Evolutionary conservation across 2,797 vertebrate genomes (phyloP).

Genomic region (Notamacropus eugenii): DNA sequence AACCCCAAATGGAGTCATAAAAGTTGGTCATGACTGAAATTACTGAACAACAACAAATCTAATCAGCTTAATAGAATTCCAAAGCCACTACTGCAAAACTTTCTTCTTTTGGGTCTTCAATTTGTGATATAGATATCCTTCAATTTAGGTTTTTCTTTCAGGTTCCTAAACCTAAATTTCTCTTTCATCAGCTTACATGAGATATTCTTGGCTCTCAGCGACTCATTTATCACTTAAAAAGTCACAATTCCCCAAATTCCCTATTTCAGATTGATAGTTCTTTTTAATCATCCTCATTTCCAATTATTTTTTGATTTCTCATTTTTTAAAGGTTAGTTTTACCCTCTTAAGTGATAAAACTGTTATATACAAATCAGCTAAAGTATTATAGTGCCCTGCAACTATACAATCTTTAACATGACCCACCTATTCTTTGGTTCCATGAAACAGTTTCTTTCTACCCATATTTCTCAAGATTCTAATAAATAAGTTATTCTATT

Average conservation of each 20-base stretch:
- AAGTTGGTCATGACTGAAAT: not conserved
- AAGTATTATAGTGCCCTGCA: not conserved
- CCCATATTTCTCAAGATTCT: constrained; percentile 30
- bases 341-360: not conserved
- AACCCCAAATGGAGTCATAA: not conserved
- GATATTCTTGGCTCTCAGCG: not conserved
- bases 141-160: not conserved
- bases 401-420: not conserved
- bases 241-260: not conserved
- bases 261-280: not conserved
- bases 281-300: not conserved
- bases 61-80: no score
- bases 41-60: not conserved
- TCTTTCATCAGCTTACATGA: not conserved
- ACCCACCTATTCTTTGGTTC: not conserved
- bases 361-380: not conserved
- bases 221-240: not conserved
- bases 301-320: not conserved
- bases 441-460: not conserved
- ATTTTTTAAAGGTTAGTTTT: not conserved
- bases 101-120: not conserved
- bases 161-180: not conserved
- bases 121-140: not conserved
- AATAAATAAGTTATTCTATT: not conserved
- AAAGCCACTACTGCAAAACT: no score